A percentile compares a stretch with the other conserved stretches of the same genome.
Evolutionary conservation across 2,113 vertebrate species (phyloP).

Genomic region (Reinhardtius hippoglossoides): DNA sequence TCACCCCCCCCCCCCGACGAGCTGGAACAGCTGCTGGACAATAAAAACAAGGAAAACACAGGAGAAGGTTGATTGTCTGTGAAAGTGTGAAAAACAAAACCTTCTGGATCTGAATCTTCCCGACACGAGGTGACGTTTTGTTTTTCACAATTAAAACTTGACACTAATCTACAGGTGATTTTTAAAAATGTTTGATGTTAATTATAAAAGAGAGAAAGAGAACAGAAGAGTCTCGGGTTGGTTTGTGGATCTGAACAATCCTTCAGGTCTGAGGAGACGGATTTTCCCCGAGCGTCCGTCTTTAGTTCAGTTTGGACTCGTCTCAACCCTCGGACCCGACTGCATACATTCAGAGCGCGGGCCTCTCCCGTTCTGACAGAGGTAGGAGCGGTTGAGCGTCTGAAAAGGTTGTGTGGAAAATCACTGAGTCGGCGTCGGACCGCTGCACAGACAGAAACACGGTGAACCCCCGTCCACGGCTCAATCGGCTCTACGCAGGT

Average conservation of each 20-base stretch:
- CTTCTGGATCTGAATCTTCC: too few species aligned
- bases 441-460: background rate
- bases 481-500: too few species aligned
- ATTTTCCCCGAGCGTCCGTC: background rate
- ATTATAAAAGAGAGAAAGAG: background rate
- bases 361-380: slow-evolving; percentile 46
- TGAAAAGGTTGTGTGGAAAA: slow-evolving; percentile 59
- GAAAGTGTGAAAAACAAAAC: too few species aligned
- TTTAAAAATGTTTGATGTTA: too few species aligned
- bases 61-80: too few species aligned
- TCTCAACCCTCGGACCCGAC: slow-evolving; percentile 14
- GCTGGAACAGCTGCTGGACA: too few species aligned
- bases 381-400: slow-evolving; percentile 68
- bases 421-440: slow-evolving; percentile 40
- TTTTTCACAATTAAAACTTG: background rate
- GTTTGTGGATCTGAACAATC: background rate
- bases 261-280: too few species aligned
- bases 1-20: too few species aligned
- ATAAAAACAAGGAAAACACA: too few species aligned
- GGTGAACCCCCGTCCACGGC: too few species aligned
- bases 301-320: background rate
- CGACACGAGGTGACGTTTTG: background rate
- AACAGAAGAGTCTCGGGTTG: background rate
- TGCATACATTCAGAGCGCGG: slow-evolving; percentile 37
- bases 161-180: background rate